These are phyloP conservation scores for Subanguina moxae DNA, from an alignment of 1,140 invertebrate species.

Conservation along the genomic window DNA sequence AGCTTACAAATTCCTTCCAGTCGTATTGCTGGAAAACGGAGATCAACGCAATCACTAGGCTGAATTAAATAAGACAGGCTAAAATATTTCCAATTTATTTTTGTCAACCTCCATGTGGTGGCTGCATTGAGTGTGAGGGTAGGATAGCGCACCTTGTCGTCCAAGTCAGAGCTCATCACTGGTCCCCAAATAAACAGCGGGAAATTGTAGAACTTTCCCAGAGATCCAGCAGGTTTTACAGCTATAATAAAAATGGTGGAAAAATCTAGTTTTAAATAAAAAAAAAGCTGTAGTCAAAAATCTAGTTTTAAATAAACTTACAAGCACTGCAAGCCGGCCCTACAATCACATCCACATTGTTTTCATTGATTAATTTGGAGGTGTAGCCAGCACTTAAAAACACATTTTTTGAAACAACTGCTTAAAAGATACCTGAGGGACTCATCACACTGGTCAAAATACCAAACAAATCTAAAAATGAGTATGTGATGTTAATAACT, in stretches of 20 bases:
- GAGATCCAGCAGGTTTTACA: constrained; percentile 5
- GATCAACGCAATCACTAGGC: constrained; percentile 23
- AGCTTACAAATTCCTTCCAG: constrained; percentile 31
- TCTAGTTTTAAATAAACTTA: constrained; percentile 11
- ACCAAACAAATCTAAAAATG: constrained; percentile 33
- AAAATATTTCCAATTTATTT: background rate
- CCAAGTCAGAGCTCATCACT: constrained; percentile 19
- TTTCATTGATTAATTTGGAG: constrained; percentile 26
- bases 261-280: background rate
- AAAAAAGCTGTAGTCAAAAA: background rate
- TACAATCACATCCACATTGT: constrained; percentile 29
- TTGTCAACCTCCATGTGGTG: constrained; percentile 3
- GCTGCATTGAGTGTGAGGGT: constrained; percentile 7
- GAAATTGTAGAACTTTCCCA: constrained; percentile 23
- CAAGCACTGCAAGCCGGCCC: constrained; percentile 28
- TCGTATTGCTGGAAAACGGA: constrained; percentile 19
- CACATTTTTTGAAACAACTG: too few species aligned
- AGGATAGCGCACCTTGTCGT: background rate
- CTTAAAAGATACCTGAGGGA: too few species aligned
- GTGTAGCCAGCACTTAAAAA: constrained; percentile 32
- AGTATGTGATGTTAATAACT: too few species aligned
- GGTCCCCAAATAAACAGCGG: constrained; percentile 27
- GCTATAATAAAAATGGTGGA: constrained; percentile 6
- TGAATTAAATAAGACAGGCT: background rate
- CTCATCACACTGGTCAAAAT: constrained; percentile 33